Base-by-base conservation (phyloP, 1,140 invertebrate species). In the Ceratoteleas bidentatus region DNA sequence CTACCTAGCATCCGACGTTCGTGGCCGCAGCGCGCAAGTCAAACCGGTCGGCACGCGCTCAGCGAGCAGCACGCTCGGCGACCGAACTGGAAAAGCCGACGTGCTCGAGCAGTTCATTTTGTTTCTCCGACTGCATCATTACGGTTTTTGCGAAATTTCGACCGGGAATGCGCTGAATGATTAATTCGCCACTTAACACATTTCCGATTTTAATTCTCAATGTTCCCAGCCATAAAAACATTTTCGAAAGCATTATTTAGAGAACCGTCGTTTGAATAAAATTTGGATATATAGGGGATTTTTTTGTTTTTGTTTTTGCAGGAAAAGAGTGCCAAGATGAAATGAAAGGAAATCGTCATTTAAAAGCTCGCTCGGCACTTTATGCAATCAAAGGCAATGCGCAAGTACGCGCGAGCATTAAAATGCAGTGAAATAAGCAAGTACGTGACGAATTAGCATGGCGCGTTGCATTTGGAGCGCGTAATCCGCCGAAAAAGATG, bases 1-100 rank as follows among this genome's bases (percentile, higher is more conserved):
- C 81, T 81, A 81, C 79, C 58, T 69, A 83, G 69, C 66, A 24
- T 80, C 36, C 32, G 14, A 57, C 60, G 68, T 58, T 78, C 45
- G 74, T 69, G 58, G 75, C 73, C 54, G 33, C 64, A 52, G 72
- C 66, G 68, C 57, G 76, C 84, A 85, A 81, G 85, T 82, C 83
- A 85, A 87, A 88, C 86, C 86, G 86, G 85, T 86, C 80, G 86
- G 86, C 86, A 87, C 86, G 85, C 86, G 85, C 86, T 81, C 80
- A 68, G 43, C 70, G 14, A n/a, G 57, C 75, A 64, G 58, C 65
- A 57, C 69, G 16, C 83, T 76, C 66, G 14, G 49, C 38, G 43
- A 70, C 43, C 36, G 57, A 72, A 73, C 52, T 40, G n/a, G 73
- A 73, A 74, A 73, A 66, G 6, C 14, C 16, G 54, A 65, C 47